Conservation (phyloP, 1,140 invertebrate species). For the Tetramorium simillimum region DNA sequence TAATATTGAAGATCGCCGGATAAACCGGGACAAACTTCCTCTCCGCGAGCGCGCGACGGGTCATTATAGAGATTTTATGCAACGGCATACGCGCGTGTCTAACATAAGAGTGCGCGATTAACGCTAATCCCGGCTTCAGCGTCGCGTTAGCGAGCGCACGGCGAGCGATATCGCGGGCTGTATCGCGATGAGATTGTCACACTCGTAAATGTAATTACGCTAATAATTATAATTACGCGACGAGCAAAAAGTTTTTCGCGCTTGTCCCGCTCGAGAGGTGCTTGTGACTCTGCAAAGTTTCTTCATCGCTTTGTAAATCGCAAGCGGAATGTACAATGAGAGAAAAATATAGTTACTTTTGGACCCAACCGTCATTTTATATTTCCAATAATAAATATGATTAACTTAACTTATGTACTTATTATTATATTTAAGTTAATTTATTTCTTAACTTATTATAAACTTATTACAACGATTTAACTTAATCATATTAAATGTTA, state of each 20-base stretch:
- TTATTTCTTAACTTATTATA: too few relatives aligned
- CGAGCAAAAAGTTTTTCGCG: not conserved
- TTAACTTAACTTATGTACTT: too few relatives aligned
- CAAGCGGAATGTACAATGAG: too few relatives aligned
- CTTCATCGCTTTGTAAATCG: not conserved
- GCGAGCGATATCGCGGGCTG: not conserved
- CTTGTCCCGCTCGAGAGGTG: not conserved
- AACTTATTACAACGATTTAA: too few relatives aligned
- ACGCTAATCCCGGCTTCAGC: slow-evolving; percentile 8
- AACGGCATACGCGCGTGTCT: not conserved
- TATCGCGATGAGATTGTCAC: not conserved
- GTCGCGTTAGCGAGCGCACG: not conserved
- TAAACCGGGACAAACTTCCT: not conserved
- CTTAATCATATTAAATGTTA: too few relatives aligned
- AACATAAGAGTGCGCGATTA: not conserved
- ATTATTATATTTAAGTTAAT: too few relatives aligned
- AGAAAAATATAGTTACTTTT: too few relatives aligned
- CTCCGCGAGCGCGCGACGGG: too few relatives aligned
- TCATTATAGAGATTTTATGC: not conserved
- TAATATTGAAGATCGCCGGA: not conserved
- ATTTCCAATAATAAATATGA: too few relatives aligned
- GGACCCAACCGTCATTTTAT: too few relatives aligned
- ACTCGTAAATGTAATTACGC: not conserved
- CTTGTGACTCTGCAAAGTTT: not conserved
- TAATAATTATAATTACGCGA: not conserved